Evolutionary conservation across 1,140 invertebrate species (phyloP).

Genomic region (Drosophila serrata): DNA sequence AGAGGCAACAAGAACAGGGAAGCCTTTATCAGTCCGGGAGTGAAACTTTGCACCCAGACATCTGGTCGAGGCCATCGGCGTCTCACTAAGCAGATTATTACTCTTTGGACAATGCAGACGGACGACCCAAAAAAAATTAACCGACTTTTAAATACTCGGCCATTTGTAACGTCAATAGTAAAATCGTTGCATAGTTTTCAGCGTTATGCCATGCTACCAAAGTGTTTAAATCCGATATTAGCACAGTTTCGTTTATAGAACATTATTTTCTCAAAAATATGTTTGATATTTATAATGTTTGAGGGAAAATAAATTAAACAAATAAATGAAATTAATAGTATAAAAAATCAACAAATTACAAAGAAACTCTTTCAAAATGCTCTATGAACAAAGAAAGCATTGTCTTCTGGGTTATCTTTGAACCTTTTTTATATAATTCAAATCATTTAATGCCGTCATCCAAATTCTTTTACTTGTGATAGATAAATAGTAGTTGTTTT

Average conservation of each 20-base stretch:
- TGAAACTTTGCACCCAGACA: slow-evolving; percentile 58
- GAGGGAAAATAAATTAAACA: no score
- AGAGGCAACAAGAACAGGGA: slow-evolving; percentile 33
- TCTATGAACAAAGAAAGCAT: no score
- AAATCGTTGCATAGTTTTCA: neutral
- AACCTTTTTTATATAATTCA: neutral
- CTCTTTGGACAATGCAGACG: slow-evolving; percentile 26
- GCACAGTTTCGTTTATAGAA: neutral
- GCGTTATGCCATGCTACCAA: neutral
- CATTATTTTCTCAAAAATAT: neutral
- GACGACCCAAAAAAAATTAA: slow-evolving; percentile 18
- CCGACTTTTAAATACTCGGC: neutral
- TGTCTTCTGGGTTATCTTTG: no score
- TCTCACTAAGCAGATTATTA: slow-evolving; percentile 47
- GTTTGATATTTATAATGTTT: no score
- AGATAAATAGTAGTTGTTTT: neutral
- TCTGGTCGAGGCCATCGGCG: slow-evolving; percentile 30
- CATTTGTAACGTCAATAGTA: neutral
- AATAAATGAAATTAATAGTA: no score
- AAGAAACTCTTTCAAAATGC: no score
- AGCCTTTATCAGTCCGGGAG: slow-evolving; percentile 44
- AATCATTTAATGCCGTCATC: neutral
- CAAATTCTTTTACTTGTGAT: neutral
- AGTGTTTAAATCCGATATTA: neutral
- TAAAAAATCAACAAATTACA: no score